Percentiles rank a stretch among this genome's conserved stretches.
Conservation (phyloP, 2,888 invertebrate species). For the Sinotaia quadrata region DNA sequence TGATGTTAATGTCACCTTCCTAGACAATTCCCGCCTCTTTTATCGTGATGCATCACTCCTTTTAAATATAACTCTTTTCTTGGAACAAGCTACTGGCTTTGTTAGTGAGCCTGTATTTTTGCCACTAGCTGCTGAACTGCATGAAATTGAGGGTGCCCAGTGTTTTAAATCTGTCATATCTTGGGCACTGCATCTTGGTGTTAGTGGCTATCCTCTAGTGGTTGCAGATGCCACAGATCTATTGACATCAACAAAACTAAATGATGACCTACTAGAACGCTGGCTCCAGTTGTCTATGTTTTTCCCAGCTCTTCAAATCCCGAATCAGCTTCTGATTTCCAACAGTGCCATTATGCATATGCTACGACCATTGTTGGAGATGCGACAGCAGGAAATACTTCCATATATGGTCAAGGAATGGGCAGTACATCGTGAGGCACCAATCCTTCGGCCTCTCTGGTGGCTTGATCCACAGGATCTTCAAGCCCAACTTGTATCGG, state of each 20-base stretch:
- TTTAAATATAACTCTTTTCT: conserved; percentile 37
- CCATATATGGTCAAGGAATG: conserved; percentile 34
- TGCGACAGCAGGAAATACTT: conserved; percentile 31
- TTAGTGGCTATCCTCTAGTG: conserved; percentile 40
- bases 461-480: conserved; percentile 38
- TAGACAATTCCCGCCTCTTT: conserved; percentile 42
- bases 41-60: conserved; percentile 32
- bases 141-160: conserved; percentile 18
- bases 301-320: conserved; percentile 40
- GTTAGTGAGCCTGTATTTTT: conserved; percentile 38
- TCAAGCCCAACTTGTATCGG: conserved; percentile 33
- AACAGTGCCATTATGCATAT: conserved; percentile 22
- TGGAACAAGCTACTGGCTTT: conserved; percentile 42
- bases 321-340: conserved; percentile 34
- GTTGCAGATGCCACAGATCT: conserved; percentile 33
- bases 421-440: conserved; percentile 30
- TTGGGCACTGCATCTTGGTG: conserved; percentile 35
- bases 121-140: conserved; percentile 32
- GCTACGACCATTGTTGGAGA: conserved; percentile 12
- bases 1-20: conserved; percentile 39
- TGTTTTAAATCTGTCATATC: conserved; percentile 41
- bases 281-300: conserved; percentile 45
- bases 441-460: conserved; percentile 42
- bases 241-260: conserved; percentile 13
- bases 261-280: conserved; percentile 37